phyloP scores from a whole-genome alignment of 2,797 vertebrate species.

The Pampus argenteus region DNA sequence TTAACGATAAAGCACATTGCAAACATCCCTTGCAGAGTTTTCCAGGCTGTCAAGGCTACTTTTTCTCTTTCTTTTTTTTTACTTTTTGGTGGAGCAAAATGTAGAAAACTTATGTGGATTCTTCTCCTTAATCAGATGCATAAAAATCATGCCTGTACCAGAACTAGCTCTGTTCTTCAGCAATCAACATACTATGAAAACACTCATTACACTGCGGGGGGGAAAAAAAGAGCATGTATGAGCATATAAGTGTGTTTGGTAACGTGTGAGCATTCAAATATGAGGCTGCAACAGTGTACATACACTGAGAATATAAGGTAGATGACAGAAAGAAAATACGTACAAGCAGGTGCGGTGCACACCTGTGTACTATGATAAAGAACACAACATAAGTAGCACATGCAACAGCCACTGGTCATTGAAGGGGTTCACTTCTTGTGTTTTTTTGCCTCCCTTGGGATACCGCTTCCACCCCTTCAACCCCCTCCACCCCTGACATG shows the following conservation, averaged over 20 bases:
- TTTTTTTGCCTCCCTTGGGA: constrained; percentile 62
- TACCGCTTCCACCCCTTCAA: constrained; percentile 35
- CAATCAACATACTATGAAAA: constrained; percentile 23
- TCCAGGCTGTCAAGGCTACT: neutral
- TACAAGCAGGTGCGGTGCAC: constrained; percentile 20
- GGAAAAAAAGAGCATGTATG: constrained; percentile 1
- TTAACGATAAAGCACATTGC: too few species aligned
- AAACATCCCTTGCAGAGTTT: constrained; percentile 1
- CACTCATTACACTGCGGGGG: constrained; percentile 1
- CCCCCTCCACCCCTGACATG: constrained; percentile 63
- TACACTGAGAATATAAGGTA: neutral
- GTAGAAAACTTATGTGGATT: neutral
- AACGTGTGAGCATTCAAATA: constrained; percentile 14
- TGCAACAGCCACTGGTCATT: constrained; percentile 9
- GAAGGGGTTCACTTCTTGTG: constrained; percentile 42
- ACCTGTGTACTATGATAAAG: constrained; percentile 39
- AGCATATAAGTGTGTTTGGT: constrained; percentile 12
- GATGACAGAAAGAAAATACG: neutral
- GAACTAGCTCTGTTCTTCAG: constrained; percentile 1
- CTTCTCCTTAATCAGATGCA: constrained; percentile 12
- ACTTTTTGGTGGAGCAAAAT: neutral
- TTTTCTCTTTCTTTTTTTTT: neutral
- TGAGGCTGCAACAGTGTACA: constrained; percentile 13
- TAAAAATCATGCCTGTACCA: neutral
- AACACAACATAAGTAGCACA: constrained; percentile 12